phyloP scores from a whole-genome alignment of 2,113 vertebrate genomes.

The Merops nubicus region DNA sequence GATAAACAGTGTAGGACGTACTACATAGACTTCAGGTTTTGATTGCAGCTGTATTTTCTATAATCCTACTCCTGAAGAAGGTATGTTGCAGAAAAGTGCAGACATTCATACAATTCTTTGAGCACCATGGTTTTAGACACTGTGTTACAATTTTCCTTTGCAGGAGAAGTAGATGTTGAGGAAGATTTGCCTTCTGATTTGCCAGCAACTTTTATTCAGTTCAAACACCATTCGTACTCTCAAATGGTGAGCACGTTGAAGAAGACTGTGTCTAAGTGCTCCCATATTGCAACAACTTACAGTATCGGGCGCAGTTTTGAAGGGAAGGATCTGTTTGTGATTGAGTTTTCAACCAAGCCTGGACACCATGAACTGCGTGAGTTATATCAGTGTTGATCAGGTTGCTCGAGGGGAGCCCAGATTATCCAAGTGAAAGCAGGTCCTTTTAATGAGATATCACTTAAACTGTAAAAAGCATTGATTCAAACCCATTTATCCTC shows the following conservation, averaged over 20 bases:
- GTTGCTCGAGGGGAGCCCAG: not conserved
- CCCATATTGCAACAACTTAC: constrained; percentile 87
- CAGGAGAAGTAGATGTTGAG: constrained; percentile 59
- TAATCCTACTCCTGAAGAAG: not conserved
- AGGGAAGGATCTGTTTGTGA: constrained; percentile 90
- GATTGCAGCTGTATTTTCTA: not conserved
- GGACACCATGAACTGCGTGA: constrained; percentile 92
- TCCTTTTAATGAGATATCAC: not conserved
- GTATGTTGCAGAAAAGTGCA: not conserved
- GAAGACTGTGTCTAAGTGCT: constrained; percentile 87
- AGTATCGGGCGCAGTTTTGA: constrained; percentile 94
- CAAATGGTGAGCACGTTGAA: constrained; percentile 89
- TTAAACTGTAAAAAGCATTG: not conserved
- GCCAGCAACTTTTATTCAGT: constrained; percentile 85
- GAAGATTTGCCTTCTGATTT: constrained; percentile 67
- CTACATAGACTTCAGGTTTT: not conserved
- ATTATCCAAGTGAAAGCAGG: not conserved
- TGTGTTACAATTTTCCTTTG: not conserved
- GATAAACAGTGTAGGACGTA: not conserved
- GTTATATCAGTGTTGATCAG: constrained; percentile 27
- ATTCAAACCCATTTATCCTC: not conserved
- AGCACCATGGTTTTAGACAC: not conserved
- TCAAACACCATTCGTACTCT: constrained; percentile 86
- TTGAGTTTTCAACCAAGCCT: constrained; percentile 91
- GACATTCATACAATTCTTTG: not conserved